Conservation (phyloP, 2,797 vertebrate genomes). For the Rhinella marina region DNA sequence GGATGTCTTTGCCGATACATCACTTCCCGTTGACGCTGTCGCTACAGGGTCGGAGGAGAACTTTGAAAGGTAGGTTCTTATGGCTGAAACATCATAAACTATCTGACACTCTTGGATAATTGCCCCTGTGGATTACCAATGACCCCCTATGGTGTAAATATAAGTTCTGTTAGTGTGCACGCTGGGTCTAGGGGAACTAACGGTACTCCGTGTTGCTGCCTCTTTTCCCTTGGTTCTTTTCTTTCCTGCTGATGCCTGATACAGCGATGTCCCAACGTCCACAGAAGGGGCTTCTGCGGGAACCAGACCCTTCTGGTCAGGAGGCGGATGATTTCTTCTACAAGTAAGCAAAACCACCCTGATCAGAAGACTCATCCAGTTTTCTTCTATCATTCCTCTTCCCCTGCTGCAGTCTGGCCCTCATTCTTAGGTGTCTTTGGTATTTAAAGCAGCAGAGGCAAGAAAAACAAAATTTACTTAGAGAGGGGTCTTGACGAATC, state of each 20-base stretch:
- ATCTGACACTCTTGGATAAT: neutral
- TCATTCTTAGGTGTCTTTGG: conserved; percentile 22
- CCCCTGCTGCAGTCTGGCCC: conserved; percentile 12
- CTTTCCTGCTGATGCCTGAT: conserved; percentile 67
- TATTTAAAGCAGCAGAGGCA: conserved; percentile 56
- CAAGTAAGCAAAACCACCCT: conserved; percentile 71
- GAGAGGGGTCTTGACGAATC: neutral
- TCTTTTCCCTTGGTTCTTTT: conserved; percentile 69
- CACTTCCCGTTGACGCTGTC: conserved; percentile 71
- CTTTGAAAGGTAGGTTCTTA: conserved; percentile 80
- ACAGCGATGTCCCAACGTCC: conserved; percentile 72
- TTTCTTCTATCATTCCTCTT: conserved; percentile 41
- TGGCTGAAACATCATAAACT: neutral
- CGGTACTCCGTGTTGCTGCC: conserved; percentile 66
- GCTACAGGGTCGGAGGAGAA: conserved; percentile 83
- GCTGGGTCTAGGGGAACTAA: conserved; percentile 56
- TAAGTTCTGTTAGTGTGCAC: neutral
- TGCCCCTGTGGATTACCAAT: neutral
- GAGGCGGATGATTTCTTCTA: conserved; percentile 73
- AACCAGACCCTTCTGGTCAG: conserved; percentile 73
- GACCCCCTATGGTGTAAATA: neutral
- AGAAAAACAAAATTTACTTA: neutral
- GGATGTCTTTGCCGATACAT: conserved; percentile 84
- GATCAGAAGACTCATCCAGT: conserved; percentile 6
- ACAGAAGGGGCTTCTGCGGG: conserved; percentile 74